Evolutionary conservation across 2,113 vertebrate genomes (phyloP).

Genomic region (Piaya cayana): DNA sequence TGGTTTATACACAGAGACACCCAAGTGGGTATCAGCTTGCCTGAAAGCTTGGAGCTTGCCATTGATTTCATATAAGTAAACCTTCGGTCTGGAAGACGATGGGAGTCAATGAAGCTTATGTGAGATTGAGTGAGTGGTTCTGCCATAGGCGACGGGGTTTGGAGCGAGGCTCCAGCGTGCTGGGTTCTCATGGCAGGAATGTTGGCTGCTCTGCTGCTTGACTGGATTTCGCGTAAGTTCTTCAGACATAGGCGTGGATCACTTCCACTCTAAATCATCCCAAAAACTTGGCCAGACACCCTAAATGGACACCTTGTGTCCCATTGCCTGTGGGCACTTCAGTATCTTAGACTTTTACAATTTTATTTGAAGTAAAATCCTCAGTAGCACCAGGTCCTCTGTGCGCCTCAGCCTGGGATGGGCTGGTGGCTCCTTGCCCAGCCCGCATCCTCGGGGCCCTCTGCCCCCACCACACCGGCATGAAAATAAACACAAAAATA

Average conservation of each 20-base stretch:
- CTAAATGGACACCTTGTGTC: neutral
- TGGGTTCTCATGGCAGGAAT: neutral
- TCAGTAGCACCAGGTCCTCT: neutral
- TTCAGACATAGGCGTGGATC: neutral
- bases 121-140: neutral
- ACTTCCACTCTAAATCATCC: neutral
- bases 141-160: neutral
- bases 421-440: neutral
- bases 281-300: neutral
- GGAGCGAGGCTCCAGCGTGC: neutral
- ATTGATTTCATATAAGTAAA: constrained; percentile 47
- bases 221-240: neutral
- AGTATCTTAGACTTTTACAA: neutral
- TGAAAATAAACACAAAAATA: neutral
- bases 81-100: neutral
- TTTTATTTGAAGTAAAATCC: neutral
- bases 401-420: neutral
- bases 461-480: fast-evolving
- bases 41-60: neutral
- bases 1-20: constrained; percentile 33
- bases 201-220: neutral
- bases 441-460: fast-evolving
- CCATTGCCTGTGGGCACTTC: neutral
- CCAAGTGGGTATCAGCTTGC: constrained; percentile 42
- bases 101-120: neutral